These are phyloP conservation scores for Limnephilus auricula DNA, from an alignment of 2,888 invertebrate genomes.

Conservation along the genomic window DNA sequence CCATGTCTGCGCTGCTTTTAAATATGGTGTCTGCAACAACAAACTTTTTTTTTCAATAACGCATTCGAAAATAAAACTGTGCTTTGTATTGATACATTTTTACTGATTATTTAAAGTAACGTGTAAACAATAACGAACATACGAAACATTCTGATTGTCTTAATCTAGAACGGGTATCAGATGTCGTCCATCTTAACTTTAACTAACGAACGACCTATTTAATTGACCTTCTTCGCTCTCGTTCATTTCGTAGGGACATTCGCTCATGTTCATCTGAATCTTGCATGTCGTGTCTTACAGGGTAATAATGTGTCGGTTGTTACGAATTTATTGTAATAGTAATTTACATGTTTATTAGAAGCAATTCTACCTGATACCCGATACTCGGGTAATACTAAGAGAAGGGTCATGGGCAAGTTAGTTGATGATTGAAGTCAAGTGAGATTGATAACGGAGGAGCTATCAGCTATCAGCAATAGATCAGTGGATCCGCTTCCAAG, in stretches of 20 bases:
- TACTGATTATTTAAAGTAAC: neutral
- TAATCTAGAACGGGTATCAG: slow-evolving; percentile 28
- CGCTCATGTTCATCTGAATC: neutral
- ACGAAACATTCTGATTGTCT: neutral
- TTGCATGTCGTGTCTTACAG: neutral
- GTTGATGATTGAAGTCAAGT: slow-evolving; percentile 9
- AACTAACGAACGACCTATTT: slow-evolving; percentile 52
- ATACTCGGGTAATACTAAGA: neutral
- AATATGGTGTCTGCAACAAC: neutral
- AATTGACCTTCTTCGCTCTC: slow-evolving; percentile 57
- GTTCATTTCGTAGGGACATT: neutral
- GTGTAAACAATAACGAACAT: neutral
- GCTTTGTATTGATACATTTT: neutral
- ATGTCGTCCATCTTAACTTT: slow-evolving; percentile 31
- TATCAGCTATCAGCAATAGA: neutral
- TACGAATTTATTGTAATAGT: neutral
- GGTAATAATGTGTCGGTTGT: neutral
- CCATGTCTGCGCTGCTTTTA: neutral
- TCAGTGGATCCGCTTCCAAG: neutral
- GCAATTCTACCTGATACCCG: neutral
- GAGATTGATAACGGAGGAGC: neutral
- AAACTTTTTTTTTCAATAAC: neutral
- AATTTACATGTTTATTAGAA: neutral
- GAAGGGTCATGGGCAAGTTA: neutral
- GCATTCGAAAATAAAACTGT: neutral